Evolutionary conservation across 2,797 vertebrate species (phyloP), one percentile per base, ranked within the genome.

Genomic region (Babyrousa celebensis): DNA sequence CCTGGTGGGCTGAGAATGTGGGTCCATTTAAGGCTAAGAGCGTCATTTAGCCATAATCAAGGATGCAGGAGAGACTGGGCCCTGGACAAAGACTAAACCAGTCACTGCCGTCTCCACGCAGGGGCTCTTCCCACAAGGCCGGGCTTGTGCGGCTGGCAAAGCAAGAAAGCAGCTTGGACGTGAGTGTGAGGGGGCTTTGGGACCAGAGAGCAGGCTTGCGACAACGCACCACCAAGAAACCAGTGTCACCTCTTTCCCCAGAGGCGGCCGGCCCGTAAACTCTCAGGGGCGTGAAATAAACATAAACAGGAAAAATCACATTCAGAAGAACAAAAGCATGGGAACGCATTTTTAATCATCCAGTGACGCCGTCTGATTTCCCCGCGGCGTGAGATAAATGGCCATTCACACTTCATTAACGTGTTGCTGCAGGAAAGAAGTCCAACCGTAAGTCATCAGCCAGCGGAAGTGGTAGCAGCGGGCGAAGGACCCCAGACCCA

Each of bases 21-120:
- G n/a, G 75, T 80, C 95, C 98, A 40, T 86, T 43, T 58, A 25
- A 71, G 8, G 80, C 97, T 95, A 97, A 97, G 89, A 88, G 95
- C 93, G 68, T 85, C 95, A 83, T 97, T 94, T 85, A 97, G 92
- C 86, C 68, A 20, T 62, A 70, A 94, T 86, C 84, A 85, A 71
- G 90, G 95, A 40, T 0, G 8, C 94, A 67, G 74, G 0, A 0
- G 83, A 84, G 92, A 84, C 15, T 74, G 74, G 54, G 56, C 97
- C 94, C 90, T 56, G n/a, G 85, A 93, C 18, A 85, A 27, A 97
- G 89, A 89, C 94, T 97, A 78, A 96, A 17, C 32, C 70, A 3
- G 93, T 80, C 95, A 16, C 36, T 9, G 0, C 93, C 91, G 5
- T 89, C 65, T 40, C 78, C 89, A 75, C 67, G 79, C 56, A 74